Evolutionary conservation across 2,797 vertebrate species (phyloP), one percentile per base, ranked within the genome.

Genomic region (Nannoperca australis): DNA sequence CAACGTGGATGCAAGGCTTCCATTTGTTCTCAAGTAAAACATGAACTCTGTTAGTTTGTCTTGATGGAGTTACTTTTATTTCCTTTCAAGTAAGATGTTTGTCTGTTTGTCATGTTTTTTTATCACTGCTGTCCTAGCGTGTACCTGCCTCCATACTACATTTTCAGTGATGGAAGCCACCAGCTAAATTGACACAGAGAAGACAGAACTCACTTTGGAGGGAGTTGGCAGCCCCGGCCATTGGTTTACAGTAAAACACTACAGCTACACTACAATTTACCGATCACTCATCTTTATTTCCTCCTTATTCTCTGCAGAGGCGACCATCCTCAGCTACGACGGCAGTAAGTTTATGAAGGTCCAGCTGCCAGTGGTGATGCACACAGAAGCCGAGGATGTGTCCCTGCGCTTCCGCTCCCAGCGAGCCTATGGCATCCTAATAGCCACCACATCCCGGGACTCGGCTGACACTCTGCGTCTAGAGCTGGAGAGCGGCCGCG

Each of bases 331-430:
- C 88, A 99, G 97, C 91, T 99, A 99, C 0, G 98, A 99, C 15
- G 98, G 98, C 90, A 98, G 97, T 56, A 99, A 99, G 96, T 99
- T 98, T 75, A 99, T 99, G 98, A 99, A 99, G 93, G 97, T 99
- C 86, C 97, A 99, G 85, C 96, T 99, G 75, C 97, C 98, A 0
- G 93, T 98, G 89, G 97, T 97, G 86, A 99, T 99, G 98, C 97
- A 98, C 84, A 99, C 98, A 0, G 98, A 99, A 72, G 98, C 98
- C 0, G 98, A 99, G 88, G 98, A 99, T 0, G 97, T 99, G 83
- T 98, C 97, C 3, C 91, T 99, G 82, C 94, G 98, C 65, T 99
- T 99, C 93, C 95, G 97, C 24, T 99, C 98, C n/a, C 98, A 99
- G 84, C 90, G 98, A 63, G 98, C 98, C 3, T 99, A 97, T 0